Evolutionary conservation across 2,113 vertebrate species (phyloP), one percentile per base, ranked within the genome.

Genomic region (Planiliza haematocheilus): DNA sequence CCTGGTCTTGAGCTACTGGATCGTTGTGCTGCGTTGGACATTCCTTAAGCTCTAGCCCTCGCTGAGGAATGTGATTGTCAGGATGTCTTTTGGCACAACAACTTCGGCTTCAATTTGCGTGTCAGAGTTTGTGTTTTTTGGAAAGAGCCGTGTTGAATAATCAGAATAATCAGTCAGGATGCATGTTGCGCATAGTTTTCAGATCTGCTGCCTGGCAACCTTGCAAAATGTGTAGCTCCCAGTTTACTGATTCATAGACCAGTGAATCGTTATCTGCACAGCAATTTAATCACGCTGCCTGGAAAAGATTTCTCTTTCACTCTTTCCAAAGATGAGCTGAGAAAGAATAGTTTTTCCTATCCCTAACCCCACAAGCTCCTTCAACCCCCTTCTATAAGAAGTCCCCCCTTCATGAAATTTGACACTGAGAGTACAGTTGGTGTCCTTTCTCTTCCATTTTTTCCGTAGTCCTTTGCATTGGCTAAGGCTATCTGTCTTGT

Each of bases 21-120:
- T 73, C 73, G 70, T 87, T 87, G 76, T 83, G 79, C 77, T 81
- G 84, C 18, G 71, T 79, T 86, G 18, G 78, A 91, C 86, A 90
- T 88, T 89, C 88, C 86, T 90, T 46, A 8, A 77, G 69, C 79
- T 73, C 16, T 45, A 30, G 62, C 84, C 61, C 79, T 71, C 49
- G 13, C 43, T 7, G 30, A 87, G 77, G 81, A 91, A 88, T 86
- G 84, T 79, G 77, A 69, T 49, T 60, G 82, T 82, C 84, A 82
- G 74, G 53, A 60, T 43, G 34, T 71, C 43, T 62, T 61, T 45
- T 50, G 7, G 72, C 14, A 52, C 13, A 62, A 70, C 39, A 68
- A 13, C 55, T 67, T 21, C 10, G 64, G 50, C 67, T 65, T 59
- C 24, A 16, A 17, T 41, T 49, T 36, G 18, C 37, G 17, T 14